These are phyloP conservation scores for Hemibagrus wyckioides DNA, from an alignment of 2,113 vertebrate genomes.

Conservation along the genomic window DNA sequence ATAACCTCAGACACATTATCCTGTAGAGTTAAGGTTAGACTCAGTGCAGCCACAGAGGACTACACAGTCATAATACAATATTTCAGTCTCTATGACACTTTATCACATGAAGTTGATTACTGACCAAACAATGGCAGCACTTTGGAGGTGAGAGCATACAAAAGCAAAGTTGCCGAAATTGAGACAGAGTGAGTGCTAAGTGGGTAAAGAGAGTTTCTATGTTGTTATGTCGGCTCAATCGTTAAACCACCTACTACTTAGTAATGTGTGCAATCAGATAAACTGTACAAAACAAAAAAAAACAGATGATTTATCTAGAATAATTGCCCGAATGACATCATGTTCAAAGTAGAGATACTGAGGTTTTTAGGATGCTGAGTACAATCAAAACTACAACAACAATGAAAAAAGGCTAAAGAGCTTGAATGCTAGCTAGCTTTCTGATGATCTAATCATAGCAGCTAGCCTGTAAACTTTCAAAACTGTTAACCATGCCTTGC, in stretches of 20 bases:
- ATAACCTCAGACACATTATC: neutral
- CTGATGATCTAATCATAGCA: neutral
- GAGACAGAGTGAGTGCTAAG: conserved; percentile 7
- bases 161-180: neutral
- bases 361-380: neutral
- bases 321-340: neutral
- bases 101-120: neutral
- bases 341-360: neutral
- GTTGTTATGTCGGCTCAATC: neutral
- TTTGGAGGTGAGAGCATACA: neutral
- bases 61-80: neutral
- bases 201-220: conserved; percentile 1
- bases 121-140: neutral
- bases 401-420: neutral
- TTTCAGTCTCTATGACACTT: neutral
- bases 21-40: neutral
- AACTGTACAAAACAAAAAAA: neutral
- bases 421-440: neutral
- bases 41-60: neutral
- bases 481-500: neutral
- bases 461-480: neutral
- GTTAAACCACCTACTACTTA: neutral
- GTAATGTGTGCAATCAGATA: neutral
- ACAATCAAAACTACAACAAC: neutral
- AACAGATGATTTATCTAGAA: neutral